Percentiles rank a stretch among this genome's conserved stretches.
phyloP scores from a whole-genome alignment of 2,888 invertebrate species.

The Trachelus iudaicus region DNA sequence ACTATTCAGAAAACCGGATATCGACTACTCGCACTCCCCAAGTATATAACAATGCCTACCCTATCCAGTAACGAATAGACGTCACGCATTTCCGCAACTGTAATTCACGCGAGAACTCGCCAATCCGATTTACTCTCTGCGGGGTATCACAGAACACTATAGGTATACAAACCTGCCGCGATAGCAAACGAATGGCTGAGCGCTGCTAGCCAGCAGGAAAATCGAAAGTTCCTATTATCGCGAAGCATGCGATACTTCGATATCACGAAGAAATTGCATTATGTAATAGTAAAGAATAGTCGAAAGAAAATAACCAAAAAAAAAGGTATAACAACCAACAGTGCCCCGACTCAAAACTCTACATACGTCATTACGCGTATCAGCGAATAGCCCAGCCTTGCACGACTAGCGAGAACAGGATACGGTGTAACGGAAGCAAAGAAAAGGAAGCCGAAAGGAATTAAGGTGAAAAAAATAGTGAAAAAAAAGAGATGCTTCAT shows the following conservation, averaged over 20 bases:
- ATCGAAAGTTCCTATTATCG: background rate
- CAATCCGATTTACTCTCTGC: background rate
- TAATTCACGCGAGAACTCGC: background rate
- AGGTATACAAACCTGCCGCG: background rate
- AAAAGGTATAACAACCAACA: background rate
- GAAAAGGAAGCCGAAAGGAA: background rate
- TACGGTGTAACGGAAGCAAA: background rate
- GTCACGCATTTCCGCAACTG: background rate
- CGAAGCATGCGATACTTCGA: background rate
- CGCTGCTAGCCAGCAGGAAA: background rate
- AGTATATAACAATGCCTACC: background rate
- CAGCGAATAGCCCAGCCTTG: slow-evolving; percentile 33
- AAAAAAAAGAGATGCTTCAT: background rate
- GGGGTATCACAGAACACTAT: background rate
- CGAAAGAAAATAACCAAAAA: background rate
- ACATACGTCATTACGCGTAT: slow-evolving; percentile 17
- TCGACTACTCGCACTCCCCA: background rate
- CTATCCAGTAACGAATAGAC: background rate
- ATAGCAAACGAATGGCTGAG: background rate
- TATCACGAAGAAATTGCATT: background rate
- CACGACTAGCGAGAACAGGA: background rate
- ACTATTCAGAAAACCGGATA: background rate
- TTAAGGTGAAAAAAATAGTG: background rate
- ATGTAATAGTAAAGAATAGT: background rate
- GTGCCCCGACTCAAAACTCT: background rate